Base-by-base conservation (phyloP, 1,140 invertebrate species). In the Mesaphorura yosii region DNA sequence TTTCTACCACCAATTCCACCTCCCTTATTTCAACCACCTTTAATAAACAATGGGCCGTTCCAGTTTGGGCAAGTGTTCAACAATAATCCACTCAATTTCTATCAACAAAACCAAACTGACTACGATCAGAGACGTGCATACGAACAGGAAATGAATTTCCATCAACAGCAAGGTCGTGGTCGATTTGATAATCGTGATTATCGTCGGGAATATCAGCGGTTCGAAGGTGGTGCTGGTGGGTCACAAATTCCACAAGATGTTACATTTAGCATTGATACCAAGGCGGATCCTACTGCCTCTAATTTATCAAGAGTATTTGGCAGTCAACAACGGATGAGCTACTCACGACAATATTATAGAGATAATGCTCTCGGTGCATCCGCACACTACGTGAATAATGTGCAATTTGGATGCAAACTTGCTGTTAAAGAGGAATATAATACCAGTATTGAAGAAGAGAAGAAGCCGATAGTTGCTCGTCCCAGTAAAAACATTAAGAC, bases 191-290 rank as follows among this genome's bases (percentile, higher is more conserved):
- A 47, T 38, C 25, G 53, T 54, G n/a, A 55, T 56, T 22, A n/a
- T n/a, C n/a, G n/a, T n/a, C n/a, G n/a, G n/a, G n/a, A n/a, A n/a
- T n/a, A n/a, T n/a, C n/a, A n/a, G n/a, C n/a, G n/a, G n/a, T n/a
- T n/a, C n/a, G n/a, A 53, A 52, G 38, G 38, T 51, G 25, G 56
- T 60, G 48, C 26, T 57, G 22, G 58, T 56, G 26, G 53, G 57
- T 28, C 53, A 56, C 41, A 57, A 27, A 39, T 60, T 4, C 7
- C 50, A 51, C 1, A n/a, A n/a, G 59, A 60, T 17, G 54, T 38
- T 49, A 48, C 55, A 6, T 61, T 62, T 42, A 19, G 60, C 4
- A 15, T 62, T 0, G 60, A 62, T 44, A 49, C 44, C 0, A 44
- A 23, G 14, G 2, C 48, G n/a, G 45, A 56, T n/a, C 17, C 22